Base-by-base conservation (phyloP, 2,888 invertebrate genomes). In the Dolomedes plantarius region DNA sequence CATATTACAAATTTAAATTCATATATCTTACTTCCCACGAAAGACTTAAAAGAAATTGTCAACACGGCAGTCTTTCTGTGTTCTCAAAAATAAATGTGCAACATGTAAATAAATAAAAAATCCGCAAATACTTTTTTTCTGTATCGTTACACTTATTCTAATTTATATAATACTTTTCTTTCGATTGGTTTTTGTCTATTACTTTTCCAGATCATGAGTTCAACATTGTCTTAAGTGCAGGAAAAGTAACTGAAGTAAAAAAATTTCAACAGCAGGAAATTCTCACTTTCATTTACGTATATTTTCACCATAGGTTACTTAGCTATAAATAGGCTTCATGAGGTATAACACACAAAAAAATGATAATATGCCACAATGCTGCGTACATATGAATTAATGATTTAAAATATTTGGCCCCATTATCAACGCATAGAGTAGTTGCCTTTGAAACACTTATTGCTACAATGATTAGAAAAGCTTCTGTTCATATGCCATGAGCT, bases 31-130 rank as follows among this genome's bases (percentile, higher is more conserved):
- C 68, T 73, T 77, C 73, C 56, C 73, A 56, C 83, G 77, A 73
- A 85, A 85, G 65, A 77, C 77, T 85, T n/a, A 27, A n/a, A 77
- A 56, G 36, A 67, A 31, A n/a, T n/a, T 73, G 67, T 71, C 65
- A 77, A 83, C 83, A 36, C 83, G 77, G 73, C 83, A 85, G 83
- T 77, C 56, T 23, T 23, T 19, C 56, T 23, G 5, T 56, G 5
- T 23, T 23, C 23, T 23, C 5, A 23, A 5, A 16, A 56, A 56
- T 3, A 56, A 56, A 56, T 56, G 23, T 16, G 56, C 23, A 56
- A n/a, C 1, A 23, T 56, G 5, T 23, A 23, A 56, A 19, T 1
- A 56, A 1, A 23, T 23, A 16, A 56, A 56, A 56, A 23, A 19
- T 11, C n/a, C 56, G 3, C 56, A 56, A 56, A 23, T 23, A 7